These are phyloP conservation scores for Bombus waltoni DNA, from an alignment of 1,140 invertebrate genomes.

Conservation along the genomic window DNA sequence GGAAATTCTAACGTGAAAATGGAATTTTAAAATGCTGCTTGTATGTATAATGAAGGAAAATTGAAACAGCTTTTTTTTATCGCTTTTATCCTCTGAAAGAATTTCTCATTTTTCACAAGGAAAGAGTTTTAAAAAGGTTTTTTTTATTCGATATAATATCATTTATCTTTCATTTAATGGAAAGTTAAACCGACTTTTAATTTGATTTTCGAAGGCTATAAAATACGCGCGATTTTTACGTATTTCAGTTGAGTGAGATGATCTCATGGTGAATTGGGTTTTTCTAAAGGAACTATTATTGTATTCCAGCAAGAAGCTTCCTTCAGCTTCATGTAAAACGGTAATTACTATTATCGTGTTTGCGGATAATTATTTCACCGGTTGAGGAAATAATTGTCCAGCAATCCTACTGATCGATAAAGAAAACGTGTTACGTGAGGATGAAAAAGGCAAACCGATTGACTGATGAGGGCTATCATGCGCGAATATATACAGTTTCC, in stretches of 20 bases:
- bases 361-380: background rate
- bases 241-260: background rate
- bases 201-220: too few relatives aligned
- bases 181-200: background rate
- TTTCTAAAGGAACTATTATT: background rate
- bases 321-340: background rate
- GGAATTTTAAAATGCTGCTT: background rate
- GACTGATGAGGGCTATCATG: too few relatives aligned
- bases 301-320: background rate
- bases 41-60: background rate
- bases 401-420: background rate
- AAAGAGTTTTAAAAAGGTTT: background rate
- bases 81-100: background rate
- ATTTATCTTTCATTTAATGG: background rate
- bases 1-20: background rate
- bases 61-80: background rate
- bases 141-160: too few relatives aligned
- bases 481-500: background rate
- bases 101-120: background rate
- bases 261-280: background rate
- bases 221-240: background rate
- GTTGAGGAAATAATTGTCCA: background rate
- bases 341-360: background rate
- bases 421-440: background rate
- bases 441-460: background rate